Conservation (phyloP, 92 coral and sea anemone species). For the Paramuricea clavata region DNA sequence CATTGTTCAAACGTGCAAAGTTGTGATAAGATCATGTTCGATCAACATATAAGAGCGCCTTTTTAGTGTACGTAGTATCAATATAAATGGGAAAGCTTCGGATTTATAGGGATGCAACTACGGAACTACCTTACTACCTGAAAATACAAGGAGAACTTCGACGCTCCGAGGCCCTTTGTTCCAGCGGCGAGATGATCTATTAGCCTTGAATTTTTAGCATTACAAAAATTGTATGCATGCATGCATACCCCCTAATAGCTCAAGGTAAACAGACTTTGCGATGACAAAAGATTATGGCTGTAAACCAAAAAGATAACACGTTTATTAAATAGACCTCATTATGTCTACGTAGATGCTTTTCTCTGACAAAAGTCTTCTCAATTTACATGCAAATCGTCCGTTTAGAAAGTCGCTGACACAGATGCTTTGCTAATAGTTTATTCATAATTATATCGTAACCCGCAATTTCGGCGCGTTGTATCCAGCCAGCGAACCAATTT, state of each 20-base stretch:
- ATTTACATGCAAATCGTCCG: background rate
- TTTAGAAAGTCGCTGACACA: background rate
- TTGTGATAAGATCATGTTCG: no score
- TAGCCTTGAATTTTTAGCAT: background rate
- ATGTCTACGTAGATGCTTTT: background rate
- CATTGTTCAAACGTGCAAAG: no score
- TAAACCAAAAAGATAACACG: background rate
- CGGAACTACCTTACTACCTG: no score
- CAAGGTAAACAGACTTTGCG: background rate
- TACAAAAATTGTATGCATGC: background rate
- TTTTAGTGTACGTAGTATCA: no score
- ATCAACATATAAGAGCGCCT: no score
- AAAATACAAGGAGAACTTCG: no score
- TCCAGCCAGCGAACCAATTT: slow-evolving; percentile 10
- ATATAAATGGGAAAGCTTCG: no score
- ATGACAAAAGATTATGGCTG: background rate
- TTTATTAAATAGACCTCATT: background rate
- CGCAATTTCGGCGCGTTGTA: background rate
- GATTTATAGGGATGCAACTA: no score
- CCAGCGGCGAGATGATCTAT: no score
- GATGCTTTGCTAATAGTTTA: background rate
- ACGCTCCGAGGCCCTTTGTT: no score
- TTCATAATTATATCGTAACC: background rate
- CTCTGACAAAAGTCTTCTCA: background rate
- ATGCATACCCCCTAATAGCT: background rate